Percentiles rank a stretch among this genome's conserved stretches.
Conservation (phyloP, 2,888 invertebrate genomes). For the Nipponacmea schrenckii region DNA sequence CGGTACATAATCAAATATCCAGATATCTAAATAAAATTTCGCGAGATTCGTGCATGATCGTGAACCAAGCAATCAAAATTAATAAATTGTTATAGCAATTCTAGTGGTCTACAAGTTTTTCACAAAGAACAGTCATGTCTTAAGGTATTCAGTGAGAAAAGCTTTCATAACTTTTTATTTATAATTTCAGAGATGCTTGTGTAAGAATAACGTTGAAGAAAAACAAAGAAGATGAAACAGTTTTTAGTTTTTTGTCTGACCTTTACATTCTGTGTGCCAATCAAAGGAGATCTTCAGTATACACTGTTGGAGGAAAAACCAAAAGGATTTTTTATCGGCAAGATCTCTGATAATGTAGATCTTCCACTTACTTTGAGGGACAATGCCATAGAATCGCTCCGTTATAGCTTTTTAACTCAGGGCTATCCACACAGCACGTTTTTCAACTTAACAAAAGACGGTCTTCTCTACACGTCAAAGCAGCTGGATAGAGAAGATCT, state of each 20-base stretch:
- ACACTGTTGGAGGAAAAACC: slow-evolving; percentile 46
- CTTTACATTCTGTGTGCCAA: not conserved
- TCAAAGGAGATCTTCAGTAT: slow-evolving; percentile 13
- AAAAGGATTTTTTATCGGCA: slow-evolving; percentile 46
- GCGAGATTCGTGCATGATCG: too few species aligned
- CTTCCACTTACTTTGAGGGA: slow-evolving; percentile 30
- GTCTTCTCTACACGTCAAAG: slow-evolving; percentile 73
- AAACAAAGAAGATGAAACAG: not conserved
- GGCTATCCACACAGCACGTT: slow-evolving; percentile 68
- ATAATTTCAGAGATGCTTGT: not conserved
- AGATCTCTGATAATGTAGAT: slow-evolving; percentile 66
- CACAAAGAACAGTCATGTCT: too few species aligned
- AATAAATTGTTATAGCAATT: too few species aligned
- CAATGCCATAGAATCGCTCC: slow-evolving; percentile 35
- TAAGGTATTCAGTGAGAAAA: too few species aligned
- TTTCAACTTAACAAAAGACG: slow-evolving; percentile 86
- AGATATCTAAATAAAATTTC: too few species aligned
- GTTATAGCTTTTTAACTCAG: slow-evolving; percentile 34
- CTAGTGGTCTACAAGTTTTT: too few species aligned
- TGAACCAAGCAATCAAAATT: too few species aligned
- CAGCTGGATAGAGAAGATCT: slow-evolving; percentile 33
- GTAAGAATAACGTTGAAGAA: not conserved
- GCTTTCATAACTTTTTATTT: not conserved
- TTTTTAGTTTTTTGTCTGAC: not conserved
- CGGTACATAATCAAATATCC: too few species aligned